Evolutionary conservation across 2,888 invertebrate genomes (phyloP).

Genomic region (Plutella xylostella): DNA sequence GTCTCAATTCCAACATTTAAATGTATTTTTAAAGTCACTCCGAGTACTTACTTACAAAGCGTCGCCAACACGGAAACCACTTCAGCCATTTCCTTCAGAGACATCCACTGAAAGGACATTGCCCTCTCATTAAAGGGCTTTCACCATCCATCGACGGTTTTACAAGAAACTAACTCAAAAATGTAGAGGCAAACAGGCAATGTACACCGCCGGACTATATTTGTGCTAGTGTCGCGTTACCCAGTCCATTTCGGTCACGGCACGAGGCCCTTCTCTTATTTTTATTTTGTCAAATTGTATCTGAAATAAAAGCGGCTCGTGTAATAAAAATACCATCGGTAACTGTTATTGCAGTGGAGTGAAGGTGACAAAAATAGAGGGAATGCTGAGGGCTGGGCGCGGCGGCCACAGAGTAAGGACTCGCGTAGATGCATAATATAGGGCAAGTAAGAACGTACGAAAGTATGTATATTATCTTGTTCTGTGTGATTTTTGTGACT

Average conservation of each 20-base stretch:
- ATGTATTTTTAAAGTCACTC: too few species aligned
- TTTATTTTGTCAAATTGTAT: conserved; percentile 69
- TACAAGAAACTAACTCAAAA: neutral
- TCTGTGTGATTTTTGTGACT: too few species aligned
- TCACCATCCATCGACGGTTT: neutral
- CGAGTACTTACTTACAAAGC: too few species aligned
- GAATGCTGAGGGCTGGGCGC: neutral
- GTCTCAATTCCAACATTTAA: too few species aligned
- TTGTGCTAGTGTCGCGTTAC: conserved; percentile 32
- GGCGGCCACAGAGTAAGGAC: neutral
- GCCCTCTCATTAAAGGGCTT: conserved; percentile 58
- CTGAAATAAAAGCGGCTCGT: conserved; percentile 64
- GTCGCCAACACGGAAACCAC: conserved; percentile 1
- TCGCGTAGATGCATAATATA: too few species aligned
- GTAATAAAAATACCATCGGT: conserved; percentile 67
- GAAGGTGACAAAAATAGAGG: conserved; percentile 44
- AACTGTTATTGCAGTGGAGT: conserved; percentile 54
- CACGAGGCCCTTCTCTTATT: conserved; percentile 48
- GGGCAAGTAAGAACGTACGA: too few species aligned
- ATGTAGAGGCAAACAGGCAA: neutral
- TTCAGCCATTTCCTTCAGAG: neutral
- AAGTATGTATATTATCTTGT: too few species aligned
- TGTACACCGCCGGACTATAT: neutral
- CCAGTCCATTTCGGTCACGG: conserved; percentile 6
- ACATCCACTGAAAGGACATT: conserved; percentile 33